Conservation (phyloP, 2,888 invertebrate species). For the Philereme vetulata region DNA sequence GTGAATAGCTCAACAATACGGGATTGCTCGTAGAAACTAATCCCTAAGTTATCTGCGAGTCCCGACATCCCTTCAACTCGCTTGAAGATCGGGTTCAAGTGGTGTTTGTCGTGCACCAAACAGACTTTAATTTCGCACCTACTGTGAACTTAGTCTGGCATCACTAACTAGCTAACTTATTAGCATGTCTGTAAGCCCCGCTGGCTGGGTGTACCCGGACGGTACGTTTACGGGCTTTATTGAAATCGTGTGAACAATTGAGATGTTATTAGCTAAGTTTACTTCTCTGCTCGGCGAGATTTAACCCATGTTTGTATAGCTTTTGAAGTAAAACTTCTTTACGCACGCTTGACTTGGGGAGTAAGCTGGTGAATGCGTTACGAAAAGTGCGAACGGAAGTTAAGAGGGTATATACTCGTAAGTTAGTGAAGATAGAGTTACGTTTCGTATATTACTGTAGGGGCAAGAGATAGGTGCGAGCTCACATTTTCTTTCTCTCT, state of each 20-base stretch:
- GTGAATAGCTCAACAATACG: conserved; percentile 50
- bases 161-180: conserved; percentile 54
- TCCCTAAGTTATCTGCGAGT: conserved; percentile 56
- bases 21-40: conserved; percentile 58
- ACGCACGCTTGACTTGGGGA: too few relatives aligned
- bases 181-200: conserved; percentile 52
- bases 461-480: too few relatives aligned
- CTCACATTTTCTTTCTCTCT: too few relatives aligned
- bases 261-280: conserved; percentile 28
- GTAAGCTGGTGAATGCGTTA: too few relatives aligned
- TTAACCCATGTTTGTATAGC: background rate
- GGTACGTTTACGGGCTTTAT: conserved; percentile 27
- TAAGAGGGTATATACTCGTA: too few relatives aligned
- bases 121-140: conserved; percentile 60
- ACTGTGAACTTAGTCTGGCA: conserved; percentile 48
- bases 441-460: too few relatives aligned
- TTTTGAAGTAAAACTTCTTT: too few relatives aligned
- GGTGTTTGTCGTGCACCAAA: conserved; percentile 47
- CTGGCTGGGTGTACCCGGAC: conserved; percentile 30
- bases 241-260: conserved; percentile 28
- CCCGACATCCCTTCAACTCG: conserved; percentile 46
- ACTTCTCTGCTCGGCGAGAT: background rate
- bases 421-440: too few relatives aligned
- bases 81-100: conserved; percentile 54
- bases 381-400: too few relatives aligned